Base-by-base conservation (phyloP, 2,113 vertebrate species). In the Desmodus rotundus region DNA sequence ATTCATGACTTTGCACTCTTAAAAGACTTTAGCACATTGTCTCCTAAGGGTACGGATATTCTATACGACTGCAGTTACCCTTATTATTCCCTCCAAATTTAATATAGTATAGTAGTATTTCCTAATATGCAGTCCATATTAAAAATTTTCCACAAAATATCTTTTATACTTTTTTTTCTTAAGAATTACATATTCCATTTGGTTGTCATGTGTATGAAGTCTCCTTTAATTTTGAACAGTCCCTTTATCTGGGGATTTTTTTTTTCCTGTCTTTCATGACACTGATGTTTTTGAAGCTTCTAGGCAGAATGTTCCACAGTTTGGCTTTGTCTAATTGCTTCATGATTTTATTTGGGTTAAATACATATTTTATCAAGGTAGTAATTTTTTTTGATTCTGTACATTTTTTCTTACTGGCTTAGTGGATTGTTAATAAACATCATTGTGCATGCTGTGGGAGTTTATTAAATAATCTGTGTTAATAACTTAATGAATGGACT, bases 381-480 rank as follows among this genome's bases (percentile, higher is more conserved):
- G 38, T 65, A 20, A 67, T 67, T 26, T 26, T 93, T 92, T 95
- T 87, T 92, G 17, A 91, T 89, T 47, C 12, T 95, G 13, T 70
- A 47, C 33, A 28, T 90, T 90, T 92, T 95, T 95, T 91, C 26
- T 83, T 95, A 45, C 22, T 77, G 74, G 43, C 50, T 86, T 74
- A 87, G 28, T 92, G 38, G 33, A 76, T 81, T 87, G 33, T 72
- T 78, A 83, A 70, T 84, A 94, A 93, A 63, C 72, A 82, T 33
- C 36, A 80, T 63, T 95, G 31, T 92, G 28, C 19, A 67, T 90
- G 77, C 74, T 85, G 26, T 95, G 91, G 58, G 20, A 87, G 20
- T 96, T 92, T 87, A 83, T 96, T 91, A 45, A 82, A 43, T 89
- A 78, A 72, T 93, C 19, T 84, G 17, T 96, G 24, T 91, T 85